A percentile compares a stretch with the other conserved stretches of the same genome.
phyloP scores from a whole-genome alignment of 1,140 invertebrate species.

The Anthonomus grandis region DNA sequence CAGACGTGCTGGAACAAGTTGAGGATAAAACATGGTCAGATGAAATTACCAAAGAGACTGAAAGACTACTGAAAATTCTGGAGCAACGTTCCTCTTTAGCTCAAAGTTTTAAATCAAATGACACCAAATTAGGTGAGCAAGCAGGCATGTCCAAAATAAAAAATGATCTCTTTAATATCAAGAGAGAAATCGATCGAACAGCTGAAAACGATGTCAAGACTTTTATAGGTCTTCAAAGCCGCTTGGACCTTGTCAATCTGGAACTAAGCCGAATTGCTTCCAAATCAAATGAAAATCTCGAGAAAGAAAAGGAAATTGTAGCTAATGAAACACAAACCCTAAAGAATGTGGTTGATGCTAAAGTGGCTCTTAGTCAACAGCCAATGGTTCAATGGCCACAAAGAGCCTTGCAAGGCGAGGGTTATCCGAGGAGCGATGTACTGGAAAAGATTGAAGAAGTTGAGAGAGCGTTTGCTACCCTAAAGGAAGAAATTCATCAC shows the following conservation, averaged over 20 bases:
- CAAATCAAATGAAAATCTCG: constrained; percentile 18
- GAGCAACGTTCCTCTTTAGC: constrained; percentile 28
- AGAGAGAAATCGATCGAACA: constrained; percentile 18
- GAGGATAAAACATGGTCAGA: constrained; percentile 15
- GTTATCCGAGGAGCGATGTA: constrained; percentile 14
- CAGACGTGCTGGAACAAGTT: constrained; percentile 12
- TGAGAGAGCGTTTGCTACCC: constrained; percentile 14
- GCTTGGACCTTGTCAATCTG: constrained; percentile 25
- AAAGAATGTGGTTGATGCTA: constrained; percentile 22
- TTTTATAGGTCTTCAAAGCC: constrained; percentile 20
- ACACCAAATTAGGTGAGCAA: constrained; percentile 8
- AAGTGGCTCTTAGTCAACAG: constrained; percentile 16
- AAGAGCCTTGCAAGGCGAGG: neutral
- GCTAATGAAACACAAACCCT: constrained; percentile 16
- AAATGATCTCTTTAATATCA: constrained; percentile 20
- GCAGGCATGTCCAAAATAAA: constrained; percentile 24
- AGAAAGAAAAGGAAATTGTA: constrained; percentile 25
- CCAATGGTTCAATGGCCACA: constrained; percentile 15
- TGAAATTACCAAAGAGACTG: constrained; percentile 24
- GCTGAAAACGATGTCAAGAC: constrained; percentile 5
- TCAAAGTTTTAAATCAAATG: constrained; percentile 21
- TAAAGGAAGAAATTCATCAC: constrained; percentile 22
- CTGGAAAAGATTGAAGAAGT: constrained; percentile 23
- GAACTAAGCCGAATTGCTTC: constrained; percentile 20
- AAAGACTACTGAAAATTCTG: constrained; percentile 31